Evolutionary conservation across 30 jellyfish, hydroid and myxozoan genomes (phyloP).

Genomic region (Turritopsis rubra): DNA sequence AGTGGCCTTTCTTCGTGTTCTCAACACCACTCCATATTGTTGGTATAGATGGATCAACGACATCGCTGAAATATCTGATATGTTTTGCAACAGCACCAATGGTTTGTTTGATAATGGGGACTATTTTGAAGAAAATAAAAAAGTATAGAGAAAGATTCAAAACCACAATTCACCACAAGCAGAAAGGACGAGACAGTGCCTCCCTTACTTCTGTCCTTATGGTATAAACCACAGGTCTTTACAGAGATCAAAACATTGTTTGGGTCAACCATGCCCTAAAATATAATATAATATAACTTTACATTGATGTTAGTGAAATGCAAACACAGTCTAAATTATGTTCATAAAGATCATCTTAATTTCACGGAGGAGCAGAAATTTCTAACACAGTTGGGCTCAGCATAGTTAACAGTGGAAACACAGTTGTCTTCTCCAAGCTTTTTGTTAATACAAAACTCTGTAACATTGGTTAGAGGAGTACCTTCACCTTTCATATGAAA

Average conservation of each 20-base stretch:
- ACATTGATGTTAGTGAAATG: no score
- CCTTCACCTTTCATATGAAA: slow-evolving; percentile 57
- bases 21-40: slow-evolving; percentile 65
- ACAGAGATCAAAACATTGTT: slow-evolving; percentile 67
- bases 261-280: slow-evolving; percentile 43
- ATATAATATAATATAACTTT: not conserved
- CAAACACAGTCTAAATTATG: slow-evolving; percentile 44
- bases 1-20: slow-evolving; percentile 89
- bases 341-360: no score
- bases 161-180: not conserved
- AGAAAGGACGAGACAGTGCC: no score
- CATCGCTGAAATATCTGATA: slow-evolving; percentile 77
- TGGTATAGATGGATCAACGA: slow-evolving; percentile 61
- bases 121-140: not conserved
- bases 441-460: slow-evolving; percentile 66
- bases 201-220: slow-evolving; percentile 43
- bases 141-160: not conserved
- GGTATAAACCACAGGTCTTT: slow-evolving; percentile 70
- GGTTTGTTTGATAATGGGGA: slow-evolving; percentile 75
- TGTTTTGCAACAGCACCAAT: slow-evolving; percentile 68
- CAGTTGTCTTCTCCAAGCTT: slow-evolving; percentile 35
- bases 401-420: slow-evolving; percentile 56
- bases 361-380: no score
- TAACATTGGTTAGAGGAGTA: slow-evolving; percentile 54
- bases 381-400: slow-evolving; percentile 79